Base-by-base conservation (phyloP, 2,797 vertebrate species). In the Vespertilio murinus region DNA sequence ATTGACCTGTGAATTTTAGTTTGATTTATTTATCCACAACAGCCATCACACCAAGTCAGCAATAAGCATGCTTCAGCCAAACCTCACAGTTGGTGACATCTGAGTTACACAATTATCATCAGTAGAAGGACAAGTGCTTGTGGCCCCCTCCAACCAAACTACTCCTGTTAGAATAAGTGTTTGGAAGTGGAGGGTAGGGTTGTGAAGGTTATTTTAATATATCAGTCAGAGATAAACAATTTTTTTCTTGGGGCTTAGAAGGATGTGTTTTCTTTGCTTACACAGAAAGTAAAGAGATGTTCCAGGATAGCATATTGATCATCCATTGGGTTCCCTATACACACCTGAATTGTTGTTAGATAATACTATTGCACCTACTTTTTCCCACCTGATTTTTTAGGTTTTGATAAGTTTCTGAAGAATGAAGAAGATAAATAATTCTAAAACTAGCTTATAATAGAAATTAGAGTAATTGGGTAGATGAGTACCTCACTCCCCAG, bases 11-110 rank as follows among this genome's bases (percentile, higher is more conserved):
- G 70, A 74, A 82, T 94, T 67, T 96, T 84, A 91, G n/a, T 89
- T 92, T 94, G 79, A 93, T 93, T 95, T 96, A 91, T 96, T 96
- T 96, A 93, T 88, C 49, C 47, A 85, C 73, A 95, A 56, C 67
- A 95, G 28, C 88, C 38, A 82, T 78, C 33, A 38, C 23, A 74
- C 22, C 9, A 40, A 82, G 56, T 94, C 83, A 93, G 73, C 86
- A 30, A 77, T 87, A 84, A 96, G 91, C 30, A 18, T 70, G 16
- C 69, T 94, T 95, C 83, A 78, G 75, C 5, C 93, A 93, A 54
- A 52, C 33, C 16, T 69, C 77, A 49, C 4, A 16, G 78, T n/a
- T 70, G 74, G 65, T 77, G 75, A 86, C 40, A 65, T 83, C 61
- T 81, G 54, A 64, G 64, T 6, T 87, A 25, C 16, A 73, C 6